A percentile compares a stretch with the other conserved stretches of the same genome.
phyloP scores from a whole-genome alignment of 2,888 invertebrate genomes.

The Eretmocerus hayati region DNA sequence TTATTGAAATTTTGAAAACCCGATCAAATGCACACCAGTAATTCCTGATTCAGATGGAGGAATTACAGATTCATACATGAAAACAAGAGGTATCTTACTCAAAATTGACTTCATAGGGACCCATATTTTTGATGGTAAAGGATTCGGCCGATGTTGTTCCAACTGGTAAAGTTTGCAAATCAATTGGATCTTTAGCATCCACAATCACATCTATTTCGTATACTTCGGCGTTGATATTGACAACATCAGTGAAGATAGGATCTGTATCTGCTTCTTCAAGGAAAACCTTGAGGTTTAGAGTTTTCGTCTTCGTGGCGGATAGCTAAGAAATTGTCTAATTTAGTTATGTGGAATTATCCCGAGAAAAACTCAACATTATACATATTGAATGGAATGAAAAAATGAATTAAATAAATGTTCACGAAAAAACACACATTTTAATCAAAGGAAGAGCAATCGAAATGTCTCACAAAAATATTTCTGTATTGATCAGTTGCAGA shows the following conservation, averaged over 20 bases:
- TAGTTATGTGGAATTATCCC: background rate
- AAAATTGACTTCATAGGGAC: slow-evolving; percentile 53
- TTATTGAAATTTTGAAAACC: too few species aligned
- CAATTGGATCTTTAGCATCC: slow-evolving; percentile 49
- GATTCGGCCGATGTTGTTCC: slow-evolving; percentile 47
- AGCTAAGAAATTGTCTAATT: slow-evolving; percentile 10
- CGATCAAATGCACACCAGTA: too few species aligned
- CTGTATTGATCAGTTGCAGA: too few species aligned
- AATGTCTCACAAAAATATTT: too few species aligned
- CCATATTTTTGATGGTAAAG: slow-evolving; percentile 54
- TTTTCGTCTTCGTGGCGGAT: background rate
- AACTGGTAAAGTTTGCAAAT: slow-evolving; percentile 56
- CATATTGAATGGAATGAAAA: background rate
- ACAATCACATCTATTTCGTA: slow-evolving; percentile 56
- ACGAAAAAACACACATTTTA: too few species aligned
- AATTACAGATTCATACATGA: too few species aligned
- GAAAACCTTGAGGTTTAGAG: slow-evolving; percentile 29
- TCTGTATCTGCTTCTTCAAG: slow-evolving; percentile 49
- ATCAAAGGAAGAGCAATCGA: too few species aligned
- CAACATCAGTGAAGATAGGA: slow-evolving; percentile 47
- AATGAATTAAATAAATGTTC: too few species aligned
- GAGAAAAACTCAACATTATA: background rate
- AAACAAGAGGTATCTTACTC: slow-evolving; percentile 47
- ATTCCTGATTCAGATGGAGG: too few species aligned
- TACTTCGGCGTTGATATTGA: slow-evolving; percentile 53